Percentiles rank a stretch among this genome's conserved stretches.
These are phyloP conservation scores for Notamacropus eugenii DNA, from an alignment of 2,797 vertebrate genomes.

Conservation along the genomic window DNA sequence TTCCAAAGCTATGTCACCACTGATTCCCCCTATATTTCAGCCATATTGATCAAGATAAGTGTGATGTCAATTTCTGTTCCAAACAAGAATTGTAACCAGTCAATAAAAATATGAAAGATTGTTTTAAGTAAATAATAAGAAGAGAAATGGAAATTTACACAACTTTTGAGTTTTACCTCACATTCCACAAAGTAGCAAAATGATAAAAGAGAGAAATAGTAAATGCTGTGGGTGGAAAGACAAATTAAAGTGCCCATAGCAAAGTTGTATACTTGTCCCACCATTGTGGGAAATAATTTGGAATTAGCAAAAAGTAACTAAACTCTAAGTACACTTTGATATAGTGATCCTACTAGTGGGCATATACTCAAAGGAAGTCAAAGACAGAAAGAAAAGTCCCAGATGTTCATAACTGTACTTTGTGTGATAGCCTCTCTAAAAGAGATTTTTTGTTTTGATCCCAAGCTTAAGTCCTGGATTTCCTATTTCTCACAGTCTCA, in stretches of 20 bases:
- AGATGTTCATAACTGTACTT: background rate
- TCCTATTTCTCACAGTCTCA: background rate
- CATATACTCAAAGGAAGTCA: background rate
- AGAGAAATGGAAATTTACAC: background rate
- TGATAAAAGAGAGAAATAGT: background rate
- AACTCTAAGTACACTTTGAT: background rate
- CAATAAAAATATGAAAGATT: background rate
- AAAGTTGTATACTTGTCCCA: background rate
- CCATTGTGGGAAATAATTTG: background rate
- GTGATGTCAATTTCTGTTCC: background rate
- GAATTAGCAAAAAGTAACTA: background rate
- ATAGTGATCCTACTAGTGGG: background rate
- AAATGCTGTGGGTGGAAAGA: background rate
- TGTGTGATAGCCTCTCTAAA: background rate
- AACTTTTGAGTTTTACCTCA: background rate
- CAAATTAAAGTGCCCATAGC: background rate
- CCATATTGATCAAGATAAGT: background rate
- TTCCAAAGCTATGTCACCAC: background rate
- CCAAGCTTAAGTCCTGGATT: background rate
- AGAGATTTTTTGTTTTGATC: background rate
- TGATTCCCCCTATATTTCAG: background rate
- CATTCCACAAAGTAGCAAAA: background rate
- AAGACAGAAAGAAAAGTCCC: background rate
- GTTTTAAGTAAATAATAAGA: background rate
- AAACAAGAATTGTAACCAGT: background rate